These are phyloP conservation scores for Octodonta nipae DNA, from an alignment of 2,888 invertebrate species.

Conservation along the genomic window DNA sequence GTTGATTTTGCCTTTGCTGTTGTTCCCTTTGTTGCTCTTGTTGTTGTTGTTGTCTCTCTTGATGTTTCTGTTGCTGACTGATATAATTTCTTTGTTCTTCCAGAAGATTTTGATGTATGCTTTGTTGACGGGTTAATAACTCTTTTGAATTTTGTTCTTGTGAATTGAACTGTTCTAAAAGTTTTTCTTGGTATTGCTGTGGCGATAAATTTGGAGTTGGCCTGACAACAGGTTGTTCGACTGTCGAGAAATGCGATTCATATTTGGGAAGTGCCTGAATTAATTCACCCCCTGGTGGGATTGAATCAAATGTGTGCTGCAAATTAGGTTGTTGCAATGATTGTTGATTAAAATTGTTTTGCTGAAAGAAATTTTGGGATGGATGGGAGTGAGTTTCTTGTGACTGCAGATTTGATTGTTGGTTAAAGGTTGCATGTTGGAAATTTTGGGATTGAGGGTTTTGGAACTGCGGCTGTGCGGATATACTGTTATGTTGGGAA, in stretches of 20 bases:
- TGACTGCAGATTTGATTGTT: slow-evolving; percentile 8
- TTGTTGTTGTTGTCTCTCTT: not conserved
- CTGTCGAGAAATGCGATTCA: slow-evolving; percentile 63
- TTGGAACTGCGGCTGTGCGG: too few relatives aligned
- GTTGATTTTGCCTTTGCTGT: not conserved
- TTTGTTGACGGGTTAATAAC: slow-evolving; percentile 6
- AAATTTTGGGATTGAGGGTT: too few relatives aligned
- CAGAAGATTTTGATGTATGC: not conserved
- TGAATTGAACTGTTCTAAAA: slow-evolving; percentile 9
- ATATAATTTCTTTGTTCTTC: not conserved
- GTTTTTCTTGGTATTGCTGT: slow-evolving; percentile 6
- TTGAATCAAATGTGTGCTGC: slow-evolving; percentile 22
- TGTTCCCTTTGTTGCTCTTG: slow-evolving; percentile 1
- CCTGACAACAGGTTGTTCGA: too few relatives aligned
- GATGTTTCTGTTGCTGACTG: not conserved
- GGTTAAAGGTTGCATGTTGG: too few relatives aligned
- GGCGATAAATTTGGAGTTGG: slow-evolving; percentile 15
- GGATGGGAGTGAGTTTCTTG: slow-evolving; percentile 11
- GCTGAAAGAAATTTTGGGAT: slow-evolving; percentile 20
- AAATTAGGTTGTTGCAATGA: slow-evolving; percentile 8
- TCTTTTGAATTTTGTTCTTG: slow-evolving; percentile 10
- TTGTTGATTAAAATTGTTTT: slow-evolving; percentile 12
- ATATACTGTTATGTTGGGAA: too few relatives aligned
- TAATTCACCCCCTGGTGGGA: slow-evolving; percentile 57
- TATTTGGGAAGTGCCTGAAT: slow-evolving; percentile 64